Evolutionary conservation across 2,113 vertebrate species (phyloP), one percentile per base, ranked within the genome.

Genomic region (Eleginops maclovinus): DNA sequence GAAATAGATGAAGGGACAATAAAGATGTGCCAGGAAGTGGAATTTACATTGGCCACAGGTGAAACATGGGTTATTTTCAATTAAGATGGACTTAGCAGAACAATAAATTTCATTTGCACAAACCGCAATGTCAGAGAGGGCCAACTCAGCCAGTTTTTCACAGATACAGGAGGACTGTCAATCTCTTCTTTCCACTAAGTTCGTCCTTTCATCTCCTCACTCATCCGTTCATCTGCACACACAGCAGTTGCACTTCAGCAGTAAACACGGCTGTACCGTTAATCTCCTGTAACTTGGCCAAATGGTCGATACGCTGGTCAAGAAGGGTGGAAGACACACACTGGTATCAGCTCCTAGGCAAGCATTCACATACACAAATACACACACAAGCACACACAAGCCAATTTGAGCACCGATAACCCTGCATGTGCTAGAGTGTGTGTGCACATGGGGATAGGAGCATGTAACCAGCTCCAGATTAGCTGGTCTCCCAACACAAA

Each of bases 401-500:
- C 13, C 56, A 41, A 76, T 56, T 47, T 40, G 49, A 75, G 36
- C 24, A 17, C 49, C 43, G 76, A 80, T 85, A 85, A 83, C 26
- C 59, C 47, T 21, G n/a, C 36, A 2, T 47, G 63, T 51, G 22
- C 36, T 9, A 2, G 70, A 69, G 58, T 69, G 49, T 61, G 66
- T 44, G 56, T 21, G 63, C 19, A 28, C 16, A 13, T 75, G 75
- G 54, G 81, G 50, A 72, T 26, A 75, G 55, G 79, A 73, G 81
- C 41, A 61, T 78, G 81, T 79, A 85, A 75, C 77, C 78, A 77
- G 84, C 54, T 83, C 67, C 85, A 93, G 92, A 91, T 93, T 90
- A 93, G 79, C 88, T 68, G 67, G 74, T 87, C 82, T 70, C 84
- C 75, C 83, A 93, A 89, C 83, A 92, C 91, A 94, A 95, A 95